Evolutionary conservation across 2,888 invertebrate genomes (phyloP).

Genomic region (Lasioglossum villosulum): DNA sequence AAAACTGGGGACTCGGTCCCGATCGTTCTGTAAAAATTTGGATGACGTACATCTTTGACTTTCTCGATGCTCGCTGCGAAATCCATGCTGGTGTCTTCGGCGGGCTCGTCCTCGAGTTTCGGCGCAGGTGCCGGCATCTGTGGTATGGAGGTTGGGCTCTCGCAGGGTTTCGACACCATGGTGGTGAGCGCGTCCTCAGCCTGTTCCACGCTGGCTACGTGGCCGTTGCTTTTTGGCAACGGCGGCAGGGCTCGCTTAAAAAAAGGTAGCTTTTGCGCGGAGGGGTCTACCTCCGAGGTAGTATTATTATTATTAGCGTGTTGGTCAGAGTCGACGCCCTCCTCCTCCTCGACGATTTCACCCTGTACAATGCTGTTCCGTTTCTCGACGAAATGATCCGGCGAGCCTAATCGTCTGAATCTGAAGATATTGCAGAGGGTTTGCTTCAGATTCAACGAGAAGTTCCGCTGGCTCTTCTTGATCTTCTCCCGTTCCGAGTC

Average conservation of each 20-base stretch:
- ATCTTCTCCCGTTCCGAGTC: constrained; percentile 85
- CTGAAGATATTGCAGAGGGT: constrained; percentile 94
- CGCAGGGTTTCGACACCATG: constrained; percentile 78
- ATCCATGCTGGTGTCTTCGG: constrained; percentile 89
- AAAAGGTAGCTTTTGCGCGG: constrained; percentile 86
- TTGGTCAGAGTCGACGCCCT: constrained; percentile 76
- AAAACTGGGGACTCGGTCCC: not conserved
- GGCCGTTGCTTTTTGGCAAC: constrained; percentile 86
- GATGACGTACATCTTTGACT: constrained; percentile 94
- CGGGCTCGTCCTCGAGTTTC: constrained; percentile 84
- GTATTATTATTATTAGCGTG: constrained; percentile 80
- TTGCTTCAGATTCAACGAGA: constrained; percentile 92
- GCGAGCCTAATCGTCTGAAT: constrained; percentile 87
- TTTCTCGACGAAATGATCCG: constrained; percentile 84
- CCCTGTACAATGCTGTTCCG: constrained; percentile 81
- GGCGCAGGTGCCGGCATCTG: constrained; percentile 82
- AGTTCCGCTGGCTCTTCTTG: constrained; percentile 88
- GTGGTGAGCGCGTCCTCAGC: constrained; percentile 82
- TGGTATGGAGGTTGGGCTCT: constrained; percentile 78
- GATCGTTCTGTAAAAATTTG: not conserved
- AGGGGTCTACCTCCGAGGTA: constrained; percentile 79
- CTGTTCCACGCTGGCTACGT: constrained; percentile 82
- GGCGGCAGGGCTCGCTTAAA: constrained; percentile 89
- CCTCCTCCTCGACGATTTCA: constrained; percentile 82
- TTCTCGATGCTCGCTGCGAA: constrained; percentile 96